Evolutionary conservation across 2,113 vertebrate genomes (phyloP), one percentile per base, ranked within the genome.

Genomic region (Azemiops feae): DNA sequence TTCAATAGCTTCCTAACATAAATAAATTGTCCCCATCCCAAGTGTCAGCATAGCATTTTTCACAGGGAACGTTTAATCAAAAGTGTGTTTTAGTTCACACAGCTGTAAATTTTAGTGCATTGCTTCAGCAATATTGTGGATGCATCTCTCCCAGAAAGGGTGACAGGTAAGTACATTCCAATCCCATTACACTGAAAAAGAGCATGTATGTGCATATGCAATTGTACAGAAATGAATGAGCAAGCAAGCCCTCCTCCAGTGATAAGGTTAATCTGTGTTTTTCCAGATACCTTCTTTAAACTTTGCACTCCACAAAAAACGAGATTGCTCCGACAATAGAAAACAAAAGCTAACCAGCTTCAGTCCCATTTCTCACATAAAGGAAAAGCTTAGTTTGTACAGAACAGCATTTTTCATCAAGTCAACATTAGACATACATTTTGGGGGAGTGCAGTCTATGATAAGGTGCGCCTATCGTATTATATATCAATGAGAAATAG

Each of bases 301-400:
- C 92, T 95, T 96, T 95, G 43, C 30, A 94, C 95, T 95, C 94
- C 88, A 30, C 85, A 96, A 86, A 94, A 69, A 60, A 18, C 74
- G 54, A 94, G 95, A 54, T 69, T n/a, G 25, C 50, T 90, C 30
- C 20, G 89, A 89, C 7, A 25, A 91, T 95, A 94, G 92, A 81
- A 92, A 90, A 57, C 25, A 93, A 90, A n/a, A 55, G 22, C 58
- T 94, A 92, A 91, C 88, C 30, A 92, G 91, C 88, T 95, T 94
- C 92, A 53, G 39, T 93, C 92, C 85, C 89, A 25, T 90, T 93
- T 45, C 86, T 94, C 45, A 90, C 45, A 57, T 57, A 47, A 94
- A 43, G 93, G 94, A 93, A 58, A 91, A 93, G 14, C 39, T 54
- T 0, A 52, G 92, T 95, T 94, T 94, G 90, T 95, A 54, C 25